Percentiles rank a stretch among this genome's conserved stretches.
Conservation (phyloP, 2,113 vertebrate species). For the Gavia stellata region DNA sequence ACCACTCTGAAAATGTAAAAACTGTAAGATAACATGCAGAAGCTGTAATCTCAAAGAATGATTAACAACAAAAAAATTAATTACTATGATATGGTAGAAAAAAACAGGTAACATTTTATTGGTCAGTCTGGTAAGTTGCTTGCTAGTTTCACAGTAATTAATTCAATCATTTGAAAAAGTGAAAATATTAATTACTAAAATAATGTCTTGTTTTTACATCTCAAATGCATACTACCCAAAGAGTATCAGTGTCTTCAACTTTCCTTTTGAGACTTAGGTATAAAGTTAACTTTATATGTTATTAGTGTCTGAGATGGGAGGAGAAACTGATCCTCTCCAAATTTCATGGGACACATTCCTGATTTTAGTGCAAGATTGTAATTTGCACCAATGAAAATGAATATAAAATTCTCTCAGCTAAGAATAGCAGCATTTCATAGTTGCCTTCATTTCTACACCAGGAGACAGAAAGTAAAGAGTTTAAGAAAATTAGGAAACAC, state of each 20-base stretch:
- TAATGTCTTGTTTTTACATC: not conserved
- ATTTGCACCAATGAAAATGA: not conserved
- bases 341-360: not conserved
- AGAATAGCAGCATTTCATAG: not conserved
- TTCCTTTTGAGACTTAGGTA: not conserved
- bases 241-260: not conserved
- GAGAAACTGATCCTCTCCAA: not conserved
- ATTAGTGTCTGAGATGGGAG: not conserved
- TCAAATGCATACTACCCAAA: not conserved
- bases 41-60: not conserved
- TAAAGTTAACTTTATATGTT: not conserved
- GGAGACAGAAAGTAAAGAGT: not conserved
- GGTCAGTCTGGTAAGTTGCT: not conserved
- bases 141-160: not conserved
- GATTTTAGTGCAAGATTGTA: not conserved
- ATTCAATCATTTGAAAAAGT: not conserved
- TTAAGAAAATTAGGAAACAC: not conserved
- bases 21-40: not conserved
- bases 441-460: not conserved
- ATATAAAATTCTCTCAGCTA: not conserved
- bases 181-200: not conserved
- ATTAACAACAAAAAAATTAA: not conserved
- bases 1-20: not conserved
- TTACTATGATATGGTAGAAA: not conserved
- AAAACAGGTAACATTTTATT: not conserved